Base-by-base conservation (phyloP, 30 jellyfish, hydroid and myxozoan genomes). In the Pelagia noctiluca region DNA sequence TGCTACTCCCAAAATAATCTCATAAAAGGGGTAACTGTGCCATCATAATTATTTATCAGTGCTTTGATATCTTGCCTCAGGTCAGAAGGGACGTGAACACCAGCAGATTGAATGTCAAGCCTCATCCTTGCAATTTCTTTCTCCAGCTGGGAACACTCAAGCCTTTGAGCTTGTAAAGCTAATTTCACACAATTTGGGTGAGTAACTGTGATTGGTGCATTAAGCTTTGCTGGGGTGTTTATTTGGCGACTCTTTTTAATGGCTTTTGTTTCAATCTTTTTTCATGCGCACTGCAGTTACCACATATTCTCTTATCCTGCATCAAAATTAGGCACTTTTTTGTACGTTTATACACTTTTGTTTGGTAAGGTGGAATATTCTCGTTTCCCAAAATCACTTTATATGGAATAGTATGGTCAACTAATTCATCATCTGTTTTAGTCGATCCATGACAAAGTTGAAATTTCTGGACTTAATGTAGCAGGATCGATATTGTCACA, bases 21-120 rank as follows among this genome's bases (percentile, higher is more conserved):
- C 85, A 73, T 73, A 25, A 73, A 73, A 25, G 85, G 85, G 34
- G 85, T 73, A 52, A 52, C 68, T 4, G 68, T 8, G 68, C 68
- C 68, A 52, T n/a, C 68, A 52, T n/a, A 3, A 52, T 52, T 52
- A 52, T 52, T 52, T 52, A 52, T 52, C 68, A 52, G 68, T 8
- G 68, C 25, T 52, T 52, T 52, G 68, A 52, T 52, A 52, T 52
- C 12, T 52, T 52, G 12, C 29, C 68, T 52, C 12, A 52, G 68
- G 68, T 52, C 68, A 52, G 25, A 3, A 3, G 12, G 12, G 25
- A 52, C 68, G 25, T 52, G 68, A 42, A 42, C 57, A 42, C 57
- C 57, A 42, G 57, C 57, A 42, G 57, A 42, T 42, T 42, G 57
- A 42, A 42, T 42, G 57, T 42, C 57, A 42, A 42, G 57, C 57